Base-by-base conservation (phyloP, 2,113 vertebrate species). In the Cephalopterus ornatus region DNA sequence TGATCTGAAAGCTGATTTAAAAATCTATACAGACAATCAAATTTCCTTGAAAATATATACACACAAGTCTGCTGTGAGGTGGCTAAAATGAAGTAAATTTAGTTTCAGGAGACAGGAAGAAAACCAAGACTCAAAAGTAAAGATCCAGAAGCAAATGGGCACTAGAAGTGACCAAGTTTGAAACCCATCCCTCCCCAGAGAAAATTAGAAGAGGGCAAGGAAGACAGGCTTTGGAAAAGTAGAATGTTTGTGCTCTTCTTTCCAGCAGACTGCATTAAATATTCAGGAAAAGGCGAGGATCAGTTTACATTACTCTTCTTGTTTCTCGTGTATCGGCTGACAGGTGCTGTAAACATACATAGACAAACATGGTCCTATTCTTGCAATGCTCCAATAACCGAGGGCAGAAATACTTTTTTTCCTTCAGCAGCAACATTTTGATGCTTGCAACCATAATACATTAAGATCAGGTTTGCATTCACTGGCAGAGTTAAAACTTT, bases 21-120 rank as follows among this genome's bases (percentile, higher is more conserved):
- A 99, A 99, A 99, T 99, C 99, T 94, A 99, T 99, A 98, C 46
- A 90, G 97, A 93, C 98, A 99, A 99, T 99, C 98, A 97, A 98
- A 99, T 99, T 99, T 98, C 96, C 97, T 92, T 98, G 98, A 98
- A 99, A 99, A 98, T 98, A 99, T 98, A 99, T 98, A 99, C 98
- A 99, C 98, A 99, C 98, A 99, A 98, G 98, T 98, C 98, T 98
- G 94, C 98, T 98, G 96, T 98, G 98, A 99, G 98, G 99, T 99
- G 99, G 97, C 98, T 98, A 98, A 98, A 98, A 98, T 98, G 98
- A 98, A 98, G 98, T 97, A 99, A 99, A 99, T 98, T 98, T 98
- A 97, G 97, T 98, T 98, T 98, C 94, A 97, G 97, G 97, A 98
- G 98, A 98, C 98, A 99, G 99, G 98, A 98, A 98, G 98, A 98